A percentile compares a stretch with the other conserved stretches of the same genome.
phyloP scores from a whole-genome alignment of 2,888 invertebrate species.

The Bombylius major region DNA sequence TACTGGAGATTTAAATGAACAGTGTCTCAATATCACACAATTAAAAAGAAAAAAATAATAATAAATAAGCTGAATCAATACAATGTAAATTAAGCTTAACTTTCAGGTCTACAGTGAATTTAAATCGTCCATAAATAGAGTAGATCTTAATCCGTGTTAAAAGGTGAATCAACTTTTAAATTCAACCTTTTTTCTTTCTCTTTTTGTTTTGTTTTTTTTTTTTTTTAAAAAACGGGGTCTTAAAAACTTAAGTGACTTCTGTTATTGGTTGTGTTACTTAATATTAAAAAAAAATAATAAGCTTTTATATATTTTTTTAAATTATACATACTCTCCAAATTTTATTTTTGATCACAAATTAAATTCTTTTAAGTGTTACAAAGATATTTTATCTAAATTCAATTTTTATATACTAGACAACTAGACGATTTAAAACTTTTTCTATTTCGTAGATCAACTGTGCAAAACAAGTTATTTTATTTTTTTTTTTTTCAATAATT shows the following conservation, averaged over 20 bases:
- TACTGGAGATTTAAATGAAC: neutral
- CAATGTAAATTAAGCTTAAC: constrained; percentile 12
- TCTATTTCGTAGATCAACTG: neutral
- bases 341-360: too few species aligned
- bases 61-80: neutral
- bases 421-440: neutral
- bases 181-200: neutral
- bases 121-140: constrained; percentile 11
- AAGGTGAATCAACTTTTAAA: constrained; percentile 13
- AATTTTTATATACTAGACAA: neutral
- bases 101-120: constrained; percentile 3
- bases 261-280: too few species aligned
- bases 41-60: neutral
- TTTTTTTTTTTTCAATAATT: too few species aligned
- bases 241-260: neutral
- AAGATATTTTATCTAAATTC: too few species aligned
- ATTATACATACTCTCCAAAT: neutral
- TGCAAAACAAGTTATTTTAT: neutral
- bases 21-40: constrained; percentile 4
- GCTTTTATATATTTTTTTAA: neutral
- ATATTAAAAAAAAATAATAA: too few species aligned
- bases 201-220: constrained; percentile 1
- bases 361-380: too few species aligned
- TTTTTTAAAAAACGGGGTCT: neutral
- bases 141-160: constrained; percentile 14